Evolutionary conservation across 92 coral and sea anemone genomes (phyloP), one percentile per base, ranked within the genome.

Genomic region (Phenganax subtilis): DNA sequence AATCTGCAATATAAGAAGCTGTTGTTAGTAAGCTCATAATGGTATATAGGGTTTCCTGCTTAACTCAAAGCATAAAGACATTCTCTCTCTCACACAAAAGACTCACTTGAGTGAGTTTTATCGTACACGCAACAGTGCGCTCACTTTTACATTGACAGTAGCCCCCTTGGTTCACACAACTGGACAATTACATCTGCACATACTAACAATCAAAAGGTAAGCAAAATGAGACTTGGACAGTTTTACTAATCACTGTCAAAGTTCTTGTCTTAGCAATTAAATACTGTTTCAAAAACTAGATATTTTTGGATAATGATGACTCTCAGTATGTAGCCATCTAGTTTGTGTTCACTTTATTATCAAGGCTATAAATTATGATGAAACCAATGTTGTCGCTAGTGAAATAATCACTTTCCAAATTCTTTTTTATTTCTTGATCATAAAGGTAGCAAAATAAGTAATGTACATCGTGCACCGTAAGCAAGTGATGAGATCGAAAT

Each of bases 31-130:
- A 10, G 44, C 28, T 9, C 66, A 75, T 55, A 54, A 75, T 56
- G 61, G 65, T 55, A 75, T 75, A 54, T 55, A 55, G 6, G 57
- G 53, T 75, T 59, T 75, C 73, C 73, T 20, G 14, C 47, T 68
- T 68, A 30, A 68, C 73, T 68, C 54, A 10, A 20, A 68, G 73
- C 47, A 68, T 53, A 68, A 68, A 68, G 73, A 68, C 73, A 64
- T 68, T 68, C 53, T 53, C 47, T 75, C 4, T 76, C 30, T 60
- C 55, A 29, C 16, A 59, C 2, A 47, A 55, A 61, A 76, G 81
- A 31, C 54, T 76, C 70, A 58, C 70, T 76, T 64, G 68, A 76
- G 70, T 76, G 81, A 76, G 55, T 57, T 58, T 76, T 20, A 31
- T 11, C 14, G 70, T 60, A 76, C 56, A 76, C 81, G 31, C 12